A percentile compares a stretch with the other conserved stretches of the same genome.
Evolutionary conservation across 2,113 vertebrate species (phyloP).

Genomic region (Indicator indicator): DNA sequence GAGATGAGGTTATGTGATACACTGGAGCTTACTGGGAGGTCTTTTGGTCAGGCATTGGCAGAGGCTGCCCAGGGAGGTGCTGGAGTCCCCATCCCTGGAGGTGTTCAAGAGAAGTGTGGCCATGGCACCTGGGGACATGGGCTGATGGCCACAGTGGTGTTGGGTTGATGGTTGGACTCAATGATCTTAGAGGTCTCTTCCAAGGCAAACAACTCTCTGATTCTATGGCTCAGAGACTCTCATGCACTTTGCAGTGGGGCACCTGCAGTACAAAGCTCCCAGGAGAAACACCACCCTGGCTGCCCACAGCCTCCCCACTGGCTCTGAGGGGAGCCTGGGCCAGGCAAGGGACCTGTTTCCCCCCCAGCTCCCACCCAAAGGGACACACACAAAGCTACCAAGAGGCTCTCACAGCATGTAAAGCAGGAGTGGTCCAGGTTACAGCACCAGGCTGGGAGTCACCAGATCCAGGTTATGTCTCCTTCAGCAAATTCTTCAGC

Average conservation of each 20-base stretch:
- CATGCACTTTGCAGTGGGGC: background rate
- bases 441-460: background rate
- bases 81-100: no score
- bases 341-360: background rate
- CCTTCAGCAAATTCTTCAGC: slow-evolving; percentile 21
- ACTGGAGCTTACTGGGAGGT: background rate
- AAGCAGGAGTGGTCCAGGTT: background rate
- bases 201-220: no score
- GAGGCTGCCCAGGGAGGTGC: no score
- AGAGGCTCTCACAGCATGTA: background rate
- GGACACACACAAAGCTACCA: no score
- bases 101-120: no score
- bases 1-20: rapidly evolving
- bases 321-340: background rate
- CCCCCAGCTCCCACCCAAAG: no score
- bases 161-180: no score
- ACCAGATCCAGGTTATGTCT: background rate
- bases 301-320: rapidly evolving
- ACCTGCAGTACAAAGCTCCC: rapidly evolving
- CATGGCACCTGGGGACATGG: no score
- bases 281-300: rapidly evolving
- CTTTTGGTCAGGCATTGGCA: no score
- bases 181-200: no score
- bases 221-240: rapidly evolving
- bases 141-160: no score